Evolutionary conservation across 37 sponge, comb jelly and placozoan species (phyloP).

Genomic region (Aphrocallistes beatrix): DNA sequence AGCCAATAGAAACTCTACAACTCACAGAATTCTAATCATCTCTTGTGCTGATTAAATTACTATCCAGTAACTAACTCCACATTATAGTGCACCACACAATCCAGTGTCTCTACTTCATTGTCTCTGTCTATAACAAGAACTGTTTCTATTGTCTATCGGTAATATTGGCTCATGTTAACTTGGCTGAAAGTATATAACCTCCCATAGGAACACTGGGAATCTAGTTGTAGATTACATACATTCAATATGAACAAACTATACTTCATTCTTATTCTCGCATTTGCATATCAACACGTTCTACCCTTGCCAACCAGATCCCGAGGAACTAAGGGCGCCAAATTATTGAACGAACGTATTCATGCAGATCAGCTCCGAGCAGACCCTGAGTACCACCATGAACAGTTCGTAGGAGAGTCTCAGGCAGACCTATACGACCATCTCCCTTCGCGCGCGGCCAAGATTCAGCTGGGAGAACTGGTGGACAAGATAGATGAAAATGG

Average conservation of each 20-base stretch:
- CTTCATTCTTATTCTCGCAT: not conserved
- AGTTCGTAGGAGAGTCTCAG: not conserved
- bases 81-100: not conserved
- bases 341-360: not conserved
- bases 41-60: not conserved
- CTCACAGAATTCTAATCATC: not conserved
- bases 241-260: not conserved
- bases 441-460: not conserved
- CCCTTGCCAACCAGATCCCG: not conserved
- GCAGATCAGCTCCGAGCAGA: not conserved
- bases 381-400: constrained; percentile 5
- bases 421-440: constrained; percentile 4
- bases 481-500: constrained; percentile 8
- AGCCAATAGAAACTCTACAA: constrained; percentile 6
- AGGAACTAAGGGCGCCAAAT: not conserved
- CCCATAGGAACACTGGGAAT: not conserved
- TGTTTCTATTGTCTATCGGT: constrained; percentile 2
- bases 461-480: not conserved
- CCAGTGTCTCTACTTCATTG: not conserved
- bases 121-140: not conserved
- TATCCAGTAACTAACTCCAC: not conserved
- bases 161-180: not conserved
- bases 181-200: not conserved
- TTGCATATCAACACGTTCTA: not conserved
- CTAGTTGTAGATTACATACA: too few relatives aligned